These are phyloP conservation scores for Myotis myotis DNA, from an alignment of 2,797 vertebrate genomes.

Conservation along the genomic window DNA sequence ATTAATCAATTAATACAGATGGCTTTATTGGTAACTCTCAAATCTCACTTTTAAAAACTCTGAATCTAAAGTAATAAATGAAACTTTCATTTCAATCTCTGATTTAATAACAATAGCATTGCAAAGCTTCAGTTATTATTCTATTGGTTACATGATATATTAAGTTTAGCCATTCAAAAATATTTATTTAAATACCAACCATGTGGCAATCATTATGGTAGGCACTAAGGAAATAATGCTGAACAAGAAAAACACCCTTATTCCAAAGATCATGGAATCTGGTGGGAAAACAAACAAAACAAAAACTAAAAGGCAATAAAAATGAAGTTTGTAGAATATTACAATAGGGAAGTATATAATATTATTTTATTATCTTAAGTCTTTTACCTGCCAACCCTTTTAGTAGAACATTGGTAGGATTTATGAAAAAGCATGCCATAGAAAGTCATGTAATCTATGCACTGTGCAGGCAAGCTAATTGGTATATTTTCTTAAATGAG, in stretches of 20 bases:
- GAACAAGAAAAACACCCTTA: neutral
- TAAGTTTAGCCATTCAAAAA: neutral
- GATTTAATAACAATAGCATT: neutral
- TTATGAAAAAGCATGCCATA: neutral
- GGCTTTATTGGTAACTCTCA: neutral
- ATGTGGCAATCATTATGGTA: neutral
- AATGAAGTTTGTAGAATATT: neutral
- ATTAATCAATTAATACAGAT: neutral
- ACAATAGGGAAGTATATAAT: neutral
- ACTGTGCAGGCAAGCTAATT: neutral
- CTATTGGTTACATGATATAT: neutral
- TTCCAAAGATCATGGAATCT: neutral
- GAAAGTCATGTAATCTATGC: neutral
- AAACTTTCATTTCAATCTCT: neutral
- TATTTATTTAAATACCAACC: neutral
- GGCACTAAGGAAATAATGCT: neutral
- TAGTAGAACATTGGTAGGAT: neutral
- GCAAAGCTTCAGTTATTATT: neutral
- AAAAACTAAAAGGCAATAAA: neutral
- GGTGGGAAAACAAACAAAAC: neutral
- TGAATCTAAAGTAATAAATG: neutral
- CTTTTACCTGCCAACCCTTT: neutral
- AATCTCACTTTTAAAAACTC: neutral
- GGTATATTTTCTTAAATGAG: neutral
- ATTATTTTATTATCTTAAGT: neutral